Percentiles rank a stretch among this genome's conserved stretches.
Conservation (phyloP, 2,888 invertebrate species). For the Drosophila multiciliata region DNA sequence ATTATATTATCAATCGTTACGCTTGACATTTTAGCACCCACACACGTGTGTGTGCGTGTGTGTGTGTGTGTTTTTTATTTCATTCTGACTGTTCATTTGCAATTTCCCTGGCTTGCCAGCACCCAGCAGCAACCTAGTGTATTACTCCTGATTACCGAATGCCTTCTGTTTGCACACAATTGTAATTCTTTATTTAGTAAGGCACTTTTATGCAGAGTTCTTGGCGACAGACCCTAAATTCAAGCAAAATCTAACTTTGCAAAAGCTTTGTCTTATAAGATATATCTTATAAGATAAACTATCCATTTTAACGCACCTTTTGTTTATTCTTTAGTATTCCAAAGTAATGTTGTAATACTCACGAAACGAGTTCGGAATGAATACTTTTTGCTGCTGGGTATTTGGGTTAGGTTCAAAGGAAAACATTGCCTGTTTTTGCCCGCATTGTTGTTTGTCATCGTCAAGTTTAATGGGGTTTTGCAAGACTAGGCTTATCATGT, state of each 20-base stretch:
- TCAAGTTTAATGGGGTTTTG: slow-evolving; percentile 68
- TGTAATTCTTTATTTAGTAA: not conserved
- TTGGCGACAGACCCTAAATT: not conserved
- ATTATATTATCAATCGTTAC: slow-evolving; percentile 78
- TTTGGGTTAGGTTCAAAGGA: slow-evolving; percentile 65
- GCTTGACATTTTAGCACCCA: slow-evolving; percentile 77
- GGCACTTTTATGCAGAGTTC: not conserved
- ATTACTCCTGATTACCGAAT: not conserved
- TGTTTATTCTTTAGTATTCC: not conserved
- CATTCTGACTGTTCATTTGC: slow-evolving; percentile 49
- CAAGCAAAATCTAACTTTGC: not conserved
- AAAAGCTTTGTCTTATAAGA: not conserved
- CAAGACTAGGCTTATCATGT: slow-evolving; percentile 56
- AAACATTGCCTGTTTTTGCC: slow-evolving; percentile 34
- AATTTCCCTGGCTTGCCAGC: slow-evolving; percentile 44
- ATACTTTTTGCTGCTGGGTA: slow-evolving; percentile 13
- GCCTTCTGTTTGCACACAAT: not conserved
- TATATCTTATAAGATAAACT: no score
- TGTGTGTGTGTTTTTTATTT: slow-evolving; percentile 52
- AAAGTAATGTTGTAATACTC: not conserved
- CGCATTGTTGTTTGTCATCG: slow-evolving; percentile 71
- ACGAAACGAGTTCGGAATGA: not conserved
- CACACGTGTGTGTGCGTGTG: slow-evolving; percentile 28
- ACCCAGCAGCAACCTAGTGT: not conserved
- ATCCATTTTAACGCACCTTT: not conserved